Conservation (phyloP, 2,797 vertebrate species). For the Okamejei kenojei region DNA sequence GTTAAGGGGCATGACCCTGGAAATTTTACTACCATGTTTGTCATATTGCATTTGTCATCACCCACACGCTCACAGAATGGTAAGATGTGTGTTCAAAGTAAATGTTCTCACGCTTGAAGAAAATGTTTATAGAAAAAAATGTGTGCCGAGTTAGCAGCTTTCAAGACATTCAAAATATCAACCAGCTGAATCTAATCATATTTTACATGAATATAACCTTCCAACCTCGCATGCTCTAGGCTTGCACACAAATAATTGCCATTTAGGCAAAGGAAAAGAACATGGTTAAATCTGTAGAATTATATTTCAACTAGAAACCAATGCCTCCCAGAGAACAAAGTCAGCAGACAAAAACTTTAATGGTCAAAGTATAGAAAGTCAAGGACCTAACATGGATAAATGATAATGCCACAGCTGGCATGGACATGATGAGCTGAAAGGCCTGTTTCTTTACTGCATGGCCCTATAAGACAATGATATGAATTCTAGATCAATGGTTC, state of each 20-base stretch:
- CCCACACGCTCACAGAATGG: not conserved
- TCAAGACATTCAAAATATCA: not conserved
- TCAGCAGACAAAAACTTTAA: no score
- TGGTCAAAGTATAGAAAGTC: no score
- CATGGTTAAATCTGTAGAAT: not conserved
- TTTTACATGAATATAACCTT: not conserved
- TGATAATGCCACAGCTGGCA: no score
- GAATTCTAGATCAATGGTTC: no score
- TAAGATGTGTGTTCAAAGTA: conserved; percentile 19
- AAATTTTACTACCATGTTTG: conserved; percentile 2
- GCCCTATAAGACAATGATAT: no score
- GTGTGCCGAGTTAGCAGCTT: not conserved
- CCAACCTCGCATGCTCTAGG: not conserved
- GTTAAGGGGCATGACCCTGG: not conserved
- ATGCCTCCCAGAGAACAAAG: not conserved
- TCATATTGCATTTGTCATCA: conserved; percentile 28
- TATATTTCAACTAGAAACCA: not conserved
- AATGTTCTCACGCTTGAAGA: no score
- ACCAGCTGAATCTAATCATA: not conserved
- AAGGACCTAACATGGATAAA: no score
- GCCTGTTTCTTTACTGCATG: no score
- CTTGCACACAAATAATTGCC: not conserved
- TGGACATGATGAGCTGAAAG: no score
- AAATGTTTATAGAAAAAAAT: not conserved
- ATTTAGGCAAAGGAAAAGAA: not conserved